Evolutionary conservation across 2,888 invertebrate genomes (phyloP).

Genomic region (Iselma pallidipennis): DNA sequence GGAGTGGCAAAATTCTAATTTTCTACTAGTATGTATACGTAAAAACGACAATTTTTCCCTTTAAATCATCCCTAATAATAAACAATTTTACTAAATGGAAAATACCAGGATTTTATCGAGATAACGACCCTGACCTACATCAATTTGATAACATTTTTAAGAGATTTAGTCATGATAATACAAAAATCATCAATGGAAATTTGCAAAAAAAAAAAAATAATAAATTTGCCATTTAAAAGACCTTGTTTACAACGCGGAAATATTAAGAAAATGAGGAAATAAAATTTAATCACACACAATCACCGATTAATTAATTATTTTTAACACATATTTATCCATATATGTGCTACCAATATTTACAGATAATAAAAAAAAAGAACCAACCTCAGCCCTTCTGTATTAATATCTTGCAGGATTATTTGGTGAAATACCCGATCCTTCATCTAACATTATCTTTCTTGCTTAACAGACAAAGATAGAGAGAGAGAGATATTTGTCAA

Average conservation of each 20-base stretch:
- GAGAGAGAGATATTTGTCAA: background rate
- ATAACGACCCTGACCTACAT: constrained; percentile 1
- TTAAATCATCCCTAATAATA: too few relatives aligned
- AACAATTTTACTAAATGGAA: too few relatives aligned
- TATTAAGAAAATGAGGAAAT: background rate
- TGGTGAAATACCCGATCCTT: background rate
- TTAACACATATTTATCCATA: background rate
- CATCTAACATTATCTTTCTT: too few relatives aligned
- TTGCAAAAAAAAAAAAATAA: too few relatives aligned
- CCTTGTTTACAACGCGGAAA: background rate
- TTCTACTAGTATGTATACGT: background rate
- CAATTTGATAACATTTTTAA: background rate
- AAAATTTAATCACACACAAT: background rate
- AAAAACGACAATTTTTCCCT: too few relatives aligned
- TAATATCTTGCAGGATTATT: background rate
- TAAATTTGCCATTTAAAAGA: too few relatives aligned
- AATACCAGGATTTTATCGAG: too few relatives aligned
- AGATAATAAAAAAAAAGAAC: background rate
- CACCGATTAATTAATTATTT: background rate
- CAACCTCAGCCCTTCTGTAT: background rate
- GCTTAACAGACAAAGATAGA: background rate
- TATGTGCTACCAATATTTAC: background rate
- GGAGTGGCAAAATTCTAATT: background rate
- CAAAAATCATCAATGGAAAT: too few relatives aligned
- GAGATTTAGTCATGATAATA: too few relatives aligned